Base-by-base conservation (phyloP, 2,888 invertebrate genomes). In the Mythimna loreyi region DNA sequence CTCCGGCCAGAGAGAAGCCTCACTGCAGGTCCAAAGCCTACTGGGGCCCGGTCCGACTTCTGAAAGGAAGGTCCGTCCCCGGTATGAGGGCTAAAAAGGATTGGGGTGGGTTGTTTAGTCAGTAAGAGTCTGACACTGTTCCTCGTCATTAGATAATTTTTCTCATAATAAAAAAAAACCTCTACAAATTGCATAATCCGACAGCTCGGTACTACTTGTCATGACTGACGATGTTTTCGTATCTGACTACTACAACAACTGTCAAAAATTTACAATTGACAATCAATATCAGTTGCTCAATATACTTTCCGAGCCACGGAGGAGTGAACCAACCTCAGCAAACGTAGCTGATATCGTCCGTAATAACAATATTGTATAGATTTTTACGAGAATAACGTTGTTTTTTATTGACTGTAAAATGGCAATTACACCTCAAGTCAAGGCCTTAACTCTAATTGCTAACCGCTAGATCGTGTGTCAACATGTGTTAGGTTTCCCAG, bases 401-500 rank as follows among this genome's bases (percentile, higher is more conserved):
- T 50, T 52, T 40, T 36, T 43, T n/a, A 25, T 13, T 28, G 47
- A 0, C 21, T 43, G 52, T 58, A 33, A 21, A 40, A 60, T 57
- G 45, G 30, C 58, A 30, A 62, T 67, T 75, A 75, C 58, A 62
- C 40, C 23, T 67, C 70, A 21, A 49, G 33, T 33, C 52, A 78
- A 78, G 67, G 62, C 45, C 60, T 63, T n/a, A 62, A 53, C 57
- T 58, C 23, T 61, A 62, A 62, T 67, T 71, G 30, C n/a, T 43
- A 57, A 43, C 56, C 19, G 45, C 33, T 64, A 47, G n/a, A 53
- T 59, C 28, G 55, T 64, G 21, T 50, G 30, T 56, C 53, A 66
- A 62, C 61, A 72, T 53, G 57, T 72, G 72, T 72, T 65, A 30
- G 19, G 52, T 50, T 75, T 77, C 77, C 66, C 66, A 75, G 61